phyloP scores from a whole-genome alignment of 2,888 invertebrate species.

The Pardosa pseudoannulata region DNA sequence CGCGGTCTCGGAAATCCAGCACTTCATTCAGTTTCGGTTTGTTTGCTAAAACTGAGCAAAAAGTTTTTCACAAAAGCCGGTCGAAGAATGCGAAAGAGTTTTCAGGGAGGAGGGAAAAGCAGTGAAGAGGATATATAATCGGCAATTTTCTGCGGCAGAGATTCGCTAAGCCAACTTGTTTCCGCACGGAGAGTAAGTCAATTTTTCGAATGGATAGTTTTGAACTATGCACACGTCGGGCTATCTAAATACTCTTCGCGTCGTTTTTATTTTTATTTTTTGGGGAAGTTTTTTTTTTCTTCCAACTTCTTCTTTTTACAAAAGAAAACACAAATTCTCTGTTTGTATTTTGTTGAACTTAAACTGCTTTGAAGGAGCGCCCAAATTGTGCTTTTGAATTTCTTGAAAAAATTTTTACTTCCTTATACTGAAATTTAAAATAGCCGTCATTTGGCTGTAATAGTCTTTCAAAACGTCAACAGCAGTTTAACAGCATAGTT shows the following conservation, averaged over 20 bases:
- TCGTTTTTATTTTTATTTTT: constrained; percentile 13
- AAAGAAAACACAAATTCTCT: too few species aligned
- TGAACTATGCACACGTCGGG: constrained; percentile 55
- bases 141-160: constrained; percentile 68
- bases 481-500: too few species aligned
- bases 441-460: too few species aligned
- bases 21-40: constrained; percentile 54
- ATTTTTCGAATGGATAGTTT: constrained; percentile 65
- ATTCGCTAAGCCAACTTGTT: constrained; percentile 45
- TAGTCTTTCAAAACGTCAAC: too few species aligned
- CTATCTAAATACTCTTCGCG: constrained; percentile 37
- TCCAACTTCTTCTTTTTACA: too few species aligned
- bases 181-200: constrained; percentile 55
- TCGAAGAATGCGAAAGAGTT: constrained; percentile 24
- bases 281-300: too few species aligned
- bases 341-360: not conserved
- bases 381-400: not conserved
- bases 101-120: constrained; percentile 22
- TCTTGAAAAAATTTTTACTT: not conserved
- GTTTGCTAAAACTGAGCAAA: constrained; percentile 39
- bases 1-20: not conserved
- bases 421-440: not conserved
- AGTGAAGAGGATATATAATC: constrained; percentile 47
- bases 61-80: constrained; percentile 26
- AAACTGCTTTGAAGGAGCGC: not conserved